A percentile compares a stretch with the other conserved stretches of the same genome.
These are phyloP conservation scores for Sclerurus mexicanus DNA, from an alignment of 2,113 vertebrate species.

Conservation along the genomic window DNA sequence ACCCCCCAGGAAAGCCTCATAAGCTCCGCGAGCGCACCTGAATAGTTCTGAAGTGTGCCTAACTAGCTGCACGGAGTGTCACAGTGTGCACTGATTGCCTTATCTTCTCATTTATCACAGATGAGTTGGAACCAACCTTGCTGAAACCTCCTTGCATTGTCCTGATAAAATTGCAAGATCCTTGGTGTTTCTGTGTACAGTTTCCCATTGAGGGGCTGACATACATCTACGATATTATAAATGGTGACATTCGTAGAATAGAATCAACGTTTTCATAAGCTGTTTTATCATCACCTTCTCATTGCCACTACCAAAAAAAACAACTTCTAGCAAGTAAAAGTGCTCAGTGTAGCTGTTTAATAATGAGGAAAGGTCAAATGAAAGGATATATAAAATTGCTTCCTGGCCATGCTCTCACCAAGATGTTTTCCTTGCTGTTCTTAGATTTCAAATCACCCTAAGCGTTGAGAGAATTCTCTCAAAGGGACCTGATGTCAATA, in stretches of 20 bases:
- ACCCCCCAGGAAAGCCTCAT: slow-evolving; percentile 79
- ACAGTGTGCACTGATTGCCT: slow-evolving; percentile 96
- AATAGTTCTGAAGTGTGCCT: slow-evolving; percentile 87
- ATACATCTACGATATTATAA: neutral
- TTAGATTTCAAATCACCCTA: neutral
- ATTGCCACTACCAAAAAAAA: neutral
- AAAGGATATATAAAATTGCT: slow-evolving; percentile 15
- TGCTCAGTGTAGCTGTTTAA: slow-evolving; percentile 42
- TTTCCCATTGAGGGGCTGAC: slow-evolving; percentile 65
- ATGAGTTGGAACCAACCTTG: slow-evolving; percentile 99
- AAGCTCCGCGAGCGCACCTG: slow-evolving; percentile 83
- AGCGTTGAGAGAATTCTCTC: neutral
- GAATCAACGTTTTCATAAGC: neutral
- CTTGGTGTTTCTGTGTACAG: slow-evolving; percentile 70
- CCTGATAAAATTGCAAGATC: slow-evolving; percentile 85
- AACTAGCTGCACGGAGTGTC: slow-evolving; percentile 88
- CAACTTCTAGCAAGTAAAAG: neutral
- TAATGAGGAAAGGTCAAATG: neutral
- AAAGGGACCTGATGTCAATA: neutral
- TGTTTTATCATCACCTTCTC: neutral
- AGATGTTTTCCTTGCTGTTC: slow-evolving; percentile 19
- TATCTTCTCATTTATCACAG: slow-evolving; percentile 99
- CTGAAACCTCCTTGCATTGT: slow-evolving; percentile 94
- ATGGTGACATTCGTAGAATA: slow-evolving; percentile 32
- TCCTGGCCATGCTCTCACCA: neutral